phyloP scores from a whole-genome alignment of 2,888 invertebrate species.

The Agrypnus murinus region DNA sequence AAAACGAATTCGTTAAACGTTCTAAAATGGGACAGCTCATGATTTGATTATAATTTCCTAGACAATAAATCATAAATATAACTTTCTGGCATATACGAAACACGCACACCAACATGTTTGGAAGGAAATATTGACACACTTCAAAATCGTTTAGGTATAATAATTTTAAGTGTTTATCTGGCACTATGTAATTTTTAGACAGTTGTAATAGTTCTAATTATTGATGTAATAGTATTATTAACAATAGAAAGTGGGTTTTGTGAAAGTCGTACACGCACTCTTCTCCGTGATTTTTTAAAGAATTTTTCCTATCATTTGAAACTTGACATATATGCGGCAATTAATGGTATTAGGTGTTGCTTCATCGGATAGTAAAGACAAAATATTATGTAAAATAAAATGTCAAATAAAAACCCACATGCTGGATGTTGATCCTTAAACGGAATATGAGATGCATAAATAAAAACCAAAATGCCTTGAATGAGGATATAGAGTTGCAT shows the following conservation, averaged over 20 bases:
- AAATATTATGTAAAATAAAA: conserved; percentile 15
- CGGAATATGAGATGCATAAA: neutral
- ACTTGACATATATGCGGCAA: neutral
- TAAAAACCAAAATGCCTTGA: neutral
- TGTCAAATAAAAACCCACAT: conserved; percentile 18
- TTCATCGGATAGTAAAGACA: neutral
- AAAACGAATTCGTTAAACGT: conserved; percentile 10
- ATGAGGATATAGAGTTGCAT: neutral
- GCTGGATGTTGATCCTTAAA: conserved; percentile 14
- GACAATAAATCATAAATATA: too few species aligned
- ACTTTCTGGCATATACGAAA: too few species aligned
- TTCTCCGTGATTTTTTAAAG: too few species aligned
- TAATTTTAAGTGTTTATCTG: too few species aligned
- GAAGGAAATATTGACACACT: too few species aligned
- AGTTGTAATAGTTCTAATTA: too few species aligned
- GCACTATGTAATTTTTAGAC: too few species aligned
- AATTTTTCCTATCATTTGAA: neutral
- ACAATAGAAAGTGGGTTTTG: conserved; percentile 25
- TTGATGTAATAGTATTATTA: neutral
- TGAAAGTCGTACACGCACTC: conserved; percentile 17
- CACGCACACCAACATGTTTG: too few species aligned
- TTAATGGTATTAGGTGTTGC: conserved; percentile 9
- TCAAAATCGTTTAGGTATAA: too few species aligned
- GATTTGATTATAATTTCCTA: too few species aligned
- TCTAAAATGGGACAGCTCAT: neutral